Percentiles rank a stretch among this genome's conserved stretches.
Evolutionary conservation across 2,888 invertebrate genomes (phyloP).

Genomic region (Dynastes hyllus): DNA sequence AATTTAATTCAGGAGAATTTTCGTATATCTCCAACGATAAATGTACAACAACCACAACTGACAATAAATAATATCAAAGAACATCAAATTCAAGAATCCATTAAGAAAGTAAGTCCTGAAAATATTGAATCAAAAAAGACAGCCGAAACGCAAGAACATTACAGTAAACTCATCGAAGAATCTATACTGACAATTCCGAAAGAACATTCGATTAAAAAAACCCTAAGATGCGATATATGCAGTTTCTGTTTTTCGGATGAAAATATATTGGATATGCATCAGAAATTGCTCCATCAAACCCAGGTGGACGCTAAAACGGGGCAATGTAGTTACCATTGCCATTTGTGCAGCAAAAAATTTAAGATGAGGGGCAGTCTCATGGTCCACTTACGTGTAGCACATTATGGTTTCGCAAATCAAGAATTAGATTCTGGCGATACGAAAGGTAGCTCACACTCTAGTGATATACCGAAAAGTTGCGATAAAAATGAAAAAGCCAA

Average conservation of each 20-base stretch:
- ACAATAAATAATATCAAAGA: conserved; percentile 5
- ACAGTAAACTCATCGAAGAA: conserved; percentile 32
- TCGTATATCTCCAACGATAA: background rate
- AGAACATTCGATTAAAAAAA: conserved; percentile 57
- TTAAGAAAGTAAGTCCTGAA: background rate
- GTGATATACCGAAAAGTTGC: conserved; percentile 15
- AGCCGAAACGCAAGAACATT: conserved; percentile 27
- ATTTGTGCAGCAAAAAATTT: conserved; percentile 85
- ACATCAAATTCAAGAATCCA: background rate
- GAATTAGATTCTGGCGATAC: conserved; percentile 39
- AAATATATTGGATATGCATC: conserved; percentile 83
- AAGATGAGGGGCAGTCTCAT: conserved; percentile 88
- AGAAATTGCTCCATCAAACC: conserved; percentile 79
- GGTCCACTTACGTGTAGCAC: conserved; percentile 87
- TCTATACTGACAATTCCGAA: conserved; percentile 62
- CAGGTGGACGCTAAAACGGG: conserved; percentile 66
- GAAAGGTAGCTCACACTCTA: conserved; percentile 9
- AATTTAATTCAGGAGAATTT: conserved; percentile 33
- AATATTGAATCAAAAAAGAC: conserved; percentile 21
- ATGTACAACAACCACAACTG: background rate
- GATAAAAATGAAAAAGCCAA: conserved; percentile 71
- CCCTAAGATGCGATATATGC: conserved; percentile 79
- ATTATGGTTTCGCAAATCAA: conserved; percentile 75
- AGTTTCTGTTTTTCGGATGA: conserved; percentile 81
- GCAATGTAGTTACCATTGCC: conserved; percentile 77